Base-by-base conservation (phyloP, 1,140 invertebrate species). In the Bathynomus jamesi region DNA sequence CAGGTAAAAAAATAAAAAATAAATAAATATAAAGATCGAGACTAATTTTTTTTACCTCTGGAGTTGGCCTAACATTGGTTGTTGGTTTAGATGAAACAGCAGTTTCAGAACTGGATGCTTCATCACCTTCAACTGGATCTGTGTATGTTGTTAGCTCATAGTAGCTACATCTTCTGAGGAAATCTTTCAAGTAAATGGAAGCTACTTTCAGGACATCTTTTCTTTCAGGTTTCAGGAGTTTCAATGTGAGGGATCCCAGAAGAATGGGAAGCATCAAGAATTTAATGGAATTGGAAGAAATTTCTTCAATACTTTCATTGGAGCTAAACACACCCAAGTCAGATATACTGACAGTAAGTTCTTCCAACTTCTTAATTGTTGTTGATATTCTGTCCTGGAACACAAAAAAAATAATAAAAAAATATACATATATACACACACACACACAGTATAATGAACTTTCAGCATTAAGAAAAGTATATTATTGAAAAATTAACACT, bases 281-380 rank as follows among this genome's bases (percentile, higher is more conserved):
- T 79, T 92, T 92, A 2, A 98, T 80, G 79, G 94, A 89, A 74
- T 89, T 88, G 13, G 93, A 94, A 0, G 92, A 82, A 11, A 97
- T 80, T 84, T 98, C 95, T 66, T 95, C 91, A 60, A 94, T 84
- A 28, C 83, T 84, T 85, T 98, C 95, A 83, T 97, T 97, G 30
- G 81, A 81, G 81, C 93, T 95, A 78, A 96, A 97, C 81, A 97
- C 86, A 61, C 87, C 88, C 0, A 90, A 84, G 46, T 89, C 73
- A 5, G 91, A 94, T 0, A 94, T 91, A 65, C 93, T 31, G 29
- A 76, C 71, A 29, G 75, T 76, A 29, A 69, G 28, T 13, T 40
- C 27, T 30, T 69, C 67, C 53, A 69, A 53, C n/a, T n/a, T n/a
- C n/a, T n/a, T n/a, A n/a, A n/a, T n/a, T n/a, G n/a, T n/a, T n/a